Evolutionary conservation across 2,888 invertebrate genomes (phyloP).

Genomic region (Homarus gammarus): DNA sequence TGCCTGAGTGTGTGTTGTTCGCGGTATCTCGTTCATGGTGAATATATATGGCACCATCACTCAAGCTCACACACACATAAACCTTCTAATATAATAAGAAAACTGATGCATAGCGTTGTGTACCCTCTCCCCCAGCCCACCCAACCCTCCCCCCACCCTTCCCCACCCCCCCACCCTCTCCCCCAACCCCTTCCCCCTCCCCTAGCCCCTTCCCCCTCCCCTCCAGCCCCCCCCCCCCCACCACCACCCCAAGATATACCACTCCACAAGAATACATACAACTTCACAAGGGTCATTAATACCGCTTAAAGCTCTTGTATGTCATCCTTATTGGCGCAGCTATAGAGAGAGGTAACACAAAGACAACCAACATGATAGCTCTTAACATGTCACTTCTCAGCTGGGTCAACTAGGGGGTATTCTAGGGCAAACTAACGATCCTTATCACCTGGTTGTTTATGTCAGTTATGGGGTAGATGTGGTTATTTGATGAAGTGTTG

Average conservation of each 20-base stretch:
- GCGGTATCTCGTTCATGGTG: no score
- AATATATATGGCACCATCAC: conserved; percentile 22
- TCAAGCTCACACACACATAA: conserved; percentile 30
- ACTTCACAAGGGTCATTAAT: not conserved
- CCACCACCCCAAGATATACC: no score
- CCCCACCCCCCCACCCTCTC: not conserved
- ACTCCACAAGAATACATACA: not conserved
- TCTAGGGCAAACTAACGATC: no score
- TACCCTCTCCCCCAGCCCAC: not conserved
- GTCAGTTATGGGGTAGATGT: no score
- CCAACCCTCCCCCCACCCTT: not conserved
- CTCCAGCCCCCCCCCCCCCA: not conserved
- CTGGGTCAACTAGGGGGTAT: no score
- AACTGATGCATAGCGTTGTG: conserved; percentile 34
- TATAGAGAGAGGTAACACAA: not conserved
- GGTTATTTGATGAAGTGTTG: no score
- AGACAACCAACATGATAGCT: no score
- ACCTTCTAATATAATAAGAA: conserved; percentile 41
- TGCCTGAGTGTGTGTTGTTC: no score
- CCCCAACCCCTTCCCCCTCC: not conserved
- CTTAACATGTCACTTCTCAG: no score
- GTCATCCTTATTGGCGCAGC: not conserved
- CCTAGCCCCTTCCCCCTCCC: not conserved
- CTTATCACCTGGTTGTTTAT: no score
- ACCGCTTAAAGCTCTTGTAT: not conserved